Percentiles rank a stretch among this genome's conserved stretches.
These are phyloP conservation scores for Unio pictorum DNA, from an alignment of 2,888 invertebrate genomes.

Conservation along the genomic window DNA sequence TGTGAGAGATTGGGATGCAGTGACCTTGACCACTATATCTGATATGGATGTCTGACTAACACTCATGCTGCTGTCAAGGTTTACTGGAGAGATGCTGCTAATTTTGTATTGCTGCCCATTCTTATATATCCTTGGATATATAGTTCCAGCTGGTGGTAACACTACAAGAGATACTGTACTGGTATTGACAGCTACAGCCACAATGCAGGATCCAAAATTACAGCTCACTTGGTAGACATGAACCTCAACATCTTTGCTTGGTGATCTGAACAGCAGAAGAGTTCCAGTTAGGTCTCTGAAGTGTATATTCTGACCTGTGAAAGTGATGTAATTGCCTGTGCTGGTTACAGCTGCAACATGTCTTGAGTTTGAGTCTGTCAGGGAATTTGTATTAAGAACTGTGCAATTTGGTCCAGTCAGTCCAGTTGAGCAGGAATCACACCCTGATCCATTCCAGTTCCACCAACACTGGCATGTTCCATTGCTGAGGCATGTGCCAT, in stretches of 20 bases:
- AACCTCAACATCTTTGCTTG: constrained; percentile 24
- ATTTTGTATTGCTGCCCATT: constrained; percentile 18
- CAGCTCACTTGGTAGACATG: constrained; percentile 47
- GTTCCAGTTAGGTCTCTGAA: constrained; percentile 33
- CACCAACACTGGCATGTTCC: constrained; percentile 47
- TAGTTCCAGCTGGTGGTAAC: constrained; percentile 32
- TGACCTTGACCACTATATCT: constrained; percentile 25
- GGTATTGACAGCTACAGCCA: constrained; percentile 37
- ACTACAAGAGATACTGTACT: constrained; percentile 26
- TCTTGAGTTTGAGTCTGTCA: constrained; percentile 15
- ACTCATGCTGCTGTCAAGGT: constrained; percentile 16
- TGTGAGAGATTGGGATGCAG: constrained; percentile 18
- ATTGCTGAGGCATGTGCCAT: constrained; percentile 39
- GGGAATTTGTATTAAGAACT: constrained; percentile 21
- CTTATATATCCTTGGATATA: constrained; percentile 28
- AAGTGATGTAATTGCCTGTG: constrained; percentile 43
- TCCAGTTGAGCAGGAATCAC: constrained; percentile 32
- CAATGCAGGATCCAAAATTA: constrained; percentile 44
- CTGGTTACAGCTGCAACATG: constrained; percentile 40
- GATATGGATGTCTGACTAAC: constrained; percentile 22
- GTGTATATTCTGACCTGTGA: constrained; percentile 40
- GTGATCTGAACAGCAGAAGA: constrained; percentile 25
- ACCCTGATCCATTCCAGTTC: constrained; percentile 48
- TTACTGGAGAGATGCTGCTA: constrained; percentile 6
- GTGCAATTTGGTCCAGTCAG: constrained; percentile 39